Evolutionary conservation across 2,113 vertebrate species (phyloP).

Genomic region (Salvelinus namaycush): DNA sequence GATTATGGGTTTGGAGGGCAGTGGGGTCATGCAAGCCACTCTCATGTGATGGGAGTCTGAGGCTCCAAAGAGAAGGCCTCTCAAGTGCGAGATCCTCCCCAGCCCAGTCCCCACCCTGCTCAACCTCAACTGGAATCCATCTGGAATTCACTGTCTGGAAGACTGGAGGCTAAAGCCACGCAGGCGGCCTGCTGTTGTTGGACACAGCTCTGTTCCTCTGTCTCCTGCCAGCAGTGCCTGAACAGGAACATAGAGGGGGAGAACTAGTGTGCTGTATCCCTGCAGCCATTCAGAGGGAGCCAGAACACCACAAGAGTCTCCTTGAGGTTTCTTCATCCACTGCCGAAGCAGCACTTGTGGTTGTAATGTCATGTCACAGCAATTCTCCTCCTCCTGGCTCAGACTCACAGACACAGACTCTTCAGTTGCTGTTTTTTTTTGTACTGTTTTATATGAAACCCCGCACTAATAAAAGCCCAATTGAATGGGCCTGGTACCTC

Average conservation of each 20-base stretch:
- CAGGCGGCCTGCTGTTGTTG: slow-evolving; percentile 13
- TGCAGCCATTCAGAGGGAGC: slow-evolving; percentile 48
- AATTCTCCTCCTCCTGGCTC: slow-evolving; percentile 32
- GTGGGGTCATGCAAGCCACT: slow-evolving; percentile 28
- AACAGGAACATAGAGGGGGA: slow-evolving; percentile 29
- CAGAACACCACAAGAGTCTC: slow-evolving; percentile 44
- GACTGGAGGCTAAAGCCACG: slow-evolving; percentile 17
- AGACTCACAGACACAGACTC: background rate
- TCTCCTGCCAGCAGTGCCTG: slow-evolving; percentile 14
- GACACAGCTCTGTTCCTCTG: background rate
- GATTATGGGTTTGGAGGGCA: slow-evolving; percentile 8
- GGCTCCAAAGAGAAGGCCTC: background rate
- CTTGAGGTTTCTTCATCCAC: slow-evolving; percentile 45
- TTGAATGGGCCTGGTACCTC: slow-evolving; percentile 55
- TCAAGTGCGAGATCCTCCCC: background rate
- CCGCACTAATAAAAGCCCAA: slow-evolving; percentile 53
- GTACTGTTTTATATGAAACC: slow-evolving; percentile 25
- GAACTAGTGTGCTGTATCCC: slow-evolving; percentile 11
- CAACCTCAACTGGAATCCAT: slow-evolving; percentile 4
- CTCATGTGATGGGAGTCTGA: slow-evolving; percentile 36
- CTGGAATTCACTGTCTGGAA: slow-evolving; percentile 13
- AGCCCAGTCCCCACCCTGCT: background rate
- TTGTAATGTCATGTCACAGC: slow-evolving; percentile 61
- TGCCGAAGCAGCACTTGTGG: slow-evolving; percentile 38
- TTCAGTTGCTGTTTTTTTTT: background rate